Evolutionary conservation across 2,888 invertebrate genomes (phyloP).

Genomic region (Heliconius hortense): DNA sequence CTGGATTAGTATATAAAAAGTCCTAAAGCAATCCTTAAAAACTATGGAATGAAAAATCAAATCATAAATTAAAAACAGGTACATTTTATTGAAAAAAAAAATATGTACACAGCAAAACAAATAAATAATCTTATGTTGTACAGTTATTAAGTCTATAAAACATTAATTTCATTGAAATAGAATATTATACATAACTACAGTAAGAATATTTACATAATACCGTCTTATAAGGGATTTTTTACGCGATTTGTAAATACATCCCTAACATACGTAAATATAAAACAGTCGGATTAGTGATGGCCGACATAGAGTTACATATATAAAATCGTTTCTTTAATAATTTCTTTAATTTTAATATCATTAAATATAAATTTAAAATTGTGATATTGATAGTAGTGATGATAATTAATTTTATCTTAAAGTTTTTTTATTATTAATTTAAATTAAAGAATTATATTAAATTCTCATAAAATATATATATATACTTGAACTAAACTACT

Average conservation of each 20-base stretch:
- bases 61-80: constrained; percentile 77
- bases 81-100: constrained; percentile 81
- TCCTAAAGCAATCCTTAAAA: not conserved
- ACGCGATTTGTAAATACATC: constrained; percentile 53
- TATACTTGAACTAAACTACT: not conserved
- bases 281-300: constrained; percentile 62
- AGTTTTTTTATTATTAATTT: not conserved
- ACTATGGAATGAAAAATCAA: constrained; percentile 44
- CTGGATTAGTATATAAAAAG: not conserved
- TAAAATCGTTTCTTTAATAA: not conserved
- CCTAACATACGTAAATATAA: constrained; percentile 74
- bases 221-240: constrained; percentile 69
- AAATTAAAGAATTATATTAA: not conserved
- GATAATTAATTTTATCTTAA: not conserved
- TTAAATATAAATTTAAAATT: not conserved
- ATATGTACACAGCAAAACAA: constrained; percentile 83
- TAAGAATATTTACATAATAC: constrained; percentile 80
- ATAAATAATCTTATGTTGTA: constrained; percentile 82
- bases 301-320: constrained; percentile 6
- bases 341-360: not conserved
- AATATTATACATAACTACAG: constrained; percentile 81
- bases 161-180: constrained; percentile 82
- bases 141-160: constrained; percentile 79
- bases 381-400: not conserved
- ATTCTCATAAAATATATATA: not conserved